phyloP scores from a whole-genome alignment of 1,140 invertebrate genomes.

The Apolygus lucorum region DNA sequence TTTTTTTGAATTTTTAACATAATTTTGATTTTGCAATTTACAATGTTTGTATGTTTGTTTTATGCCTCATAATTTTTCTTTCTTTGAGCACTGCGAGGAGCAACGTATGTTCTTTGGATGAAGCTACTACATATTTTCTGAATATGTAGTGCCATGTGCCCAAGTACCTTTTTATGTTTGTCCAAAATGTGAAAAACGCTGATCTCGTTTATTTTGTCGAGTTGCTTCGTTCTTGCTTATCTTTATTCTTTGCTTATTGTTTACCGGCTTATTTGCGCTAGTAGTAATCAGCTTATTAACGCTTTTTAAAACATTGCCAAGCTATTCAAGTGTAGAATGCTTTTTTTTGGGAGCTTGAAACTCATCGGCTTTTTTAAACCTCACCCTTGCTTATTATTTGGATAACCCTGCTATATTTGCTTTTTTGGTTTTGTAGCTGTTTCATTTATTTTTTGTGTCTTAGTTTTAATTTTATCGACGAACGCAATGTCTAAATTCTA shows the following conservation, averaged over 20 bases:
- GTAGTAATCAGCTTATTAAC: constrained; percentile 25
- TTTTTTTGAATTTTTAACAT: constrained; percentile 15
- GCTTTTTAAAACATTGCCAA: constrained; percentile 26
- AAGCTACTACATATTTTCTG: neutral
- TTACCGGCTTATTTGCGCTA: constrained; percentile 24
- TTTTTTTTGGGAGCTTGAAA: constrained; percentile 24
- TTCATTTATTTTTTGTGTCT: neutral
- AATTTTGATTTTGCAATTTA: constrained; percentile 17
- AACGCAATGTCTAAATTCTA: neutral
- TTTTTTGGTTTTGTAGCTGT: neutral
- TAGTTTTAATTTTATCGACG: constrained; percentile 12
- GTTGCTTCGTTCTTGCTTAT: neutral
- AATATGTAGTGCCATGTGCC: neutral
- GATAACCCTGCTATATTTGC: constrained; percentile 41
- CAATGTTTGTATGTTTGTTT: neutral
- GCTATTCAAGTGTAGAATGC: constrained; percentile 31
- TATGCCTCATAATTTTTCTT: neutral
- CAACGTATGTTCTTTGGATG: neutral
- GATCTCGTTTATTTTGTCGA: neutral
- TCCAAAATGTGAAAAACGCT: constrained; percentile 8
- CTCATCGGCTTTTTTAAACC: constrained; percentile 24
- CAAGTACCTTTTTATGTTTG: constrained; percentile 5
- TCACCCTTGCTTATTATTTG: constrained; percentile 37
- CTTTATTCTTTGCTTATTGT: constrained; percentile 13
- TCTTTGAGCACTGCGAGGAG: neutral